Percentiles rank a stretch among this genome's conserved stretches.
Evolutionary conservation across 2,113 vertebrate genomes (phyloP).

Genomic region (Cebidichthys violaceus): DNA sequence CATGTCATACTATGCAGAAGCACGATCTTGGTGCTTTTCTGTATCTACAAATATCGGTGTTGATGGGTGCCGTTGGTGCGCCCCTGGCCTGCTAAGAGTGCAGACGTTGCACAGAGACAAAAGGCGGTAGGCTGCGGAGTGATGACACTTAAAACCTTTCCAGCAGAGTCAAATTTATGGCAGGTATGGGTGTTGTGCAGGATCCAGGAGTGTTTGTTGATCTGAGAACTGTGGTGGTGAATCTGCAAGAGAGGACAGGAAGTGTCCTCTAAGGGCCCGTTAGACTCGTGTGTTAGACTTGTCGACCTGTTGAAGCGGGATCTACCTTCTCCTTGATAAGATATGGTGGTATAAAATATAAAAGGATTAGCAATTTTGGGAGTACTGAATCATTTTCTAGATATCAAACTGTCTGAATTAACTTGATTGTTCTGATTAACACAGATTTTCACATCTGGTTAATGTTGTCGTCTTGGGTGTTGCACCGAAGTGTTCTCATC

Average conservation of each 20-base stretch:
- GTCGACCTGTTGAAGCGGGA: constrained; percentile 37
- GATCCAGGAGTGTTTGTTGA: constrained; percentile 70
- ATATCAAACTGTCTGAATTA: constrained; percentile 5
- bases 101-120: constrained; percentile 48
- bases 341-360: not conserved
- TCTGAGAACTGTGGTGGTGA: constrained; percentile 66
- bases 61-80: constrained; percentile 56
- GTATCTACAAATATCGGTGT: constrained; percentile 31
- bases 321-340: constrained; percentile 39
- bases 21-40: constrained; percentile 5
- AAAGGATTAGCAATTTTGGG: not conserved
- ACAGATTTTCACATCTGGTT: constrained; percentile 19
- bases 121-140: constrained; percentile 53
- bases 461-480: constrained; percentile 44
- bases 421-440: constrained; percentile 7
- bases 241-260: constrained; percentile 59
- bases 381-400: not conserved
- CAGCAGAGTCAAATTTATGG: constrained; percentile 70
- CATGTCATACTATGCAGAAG: not conserved
- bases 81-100: constrained; percentile 27
- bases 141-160: constrained; percentile 71
- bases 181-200: constrained; percentile 63
- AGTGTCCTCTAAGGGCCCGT: constrained; percentile 69
- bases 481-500: constrained; percentile 38
- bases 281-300: constrained; percentile 55